phyloP scores from a whole-genome alignment of 1,140 invertebrate genomes.

The Cherax quadricarinatus region DNA sequence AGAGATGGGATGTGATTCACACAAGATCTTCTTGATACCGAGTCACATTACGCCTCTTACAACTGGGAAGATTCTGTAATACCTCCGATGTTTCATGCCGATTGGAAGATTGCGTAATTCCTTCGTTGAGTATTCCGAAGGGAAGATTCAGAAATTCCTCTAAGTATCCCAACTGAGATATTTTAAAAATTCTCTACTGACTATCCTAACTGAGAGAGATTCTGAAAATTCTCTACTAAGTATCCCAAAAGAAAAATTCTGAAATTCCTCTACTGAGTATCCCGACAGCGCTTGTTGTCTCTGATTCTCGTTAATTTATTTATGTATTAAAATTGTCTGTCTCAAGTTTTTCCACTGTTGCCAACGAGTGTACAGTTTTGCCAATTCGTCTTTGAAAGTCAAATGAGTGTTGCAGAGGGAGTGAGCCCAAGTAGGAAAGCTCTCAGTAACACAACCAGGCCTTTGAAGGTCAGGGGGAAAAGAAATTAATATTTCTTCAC shows the following conservation, averaged over 20 bases:
- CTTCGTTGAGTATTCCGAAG: too few relatives aligned
- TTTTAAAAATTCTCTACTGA: too few relatives aligned
- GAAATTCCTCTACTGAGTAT: background rate
- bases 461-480: background rate
- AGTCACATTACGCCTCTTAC: background rate
- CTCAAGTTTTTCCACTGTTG: background rate
- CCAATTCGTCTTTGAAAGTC: background rate
- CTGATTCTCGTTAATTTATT: constrained; percentile 8
- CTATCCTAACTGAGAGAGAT: background rate
- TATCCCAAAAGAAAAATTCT: too few relatives aligned
- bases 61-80: background rate
- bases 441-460: background rate
- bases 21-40: constrained; percentile 14
- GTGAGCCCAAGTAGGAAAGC: background rate
- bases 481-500: background rate
- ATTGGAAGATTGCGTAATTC: too few relatives aligned
- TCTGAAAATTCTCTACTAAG: too few relatives aligned
- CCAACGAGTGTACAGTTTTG: background rate
- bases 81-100: too few relatives aligned
- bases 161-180: background rate
- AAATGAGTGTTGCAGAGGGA: background rate
- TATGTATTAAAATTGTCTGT: background rate
- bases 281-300: background rate
- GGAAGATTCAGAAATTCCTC: background rate
- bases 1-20: constrained; percentile 36